Base-by-base conservation (phyloP, 2,113 vertebrate genomes). In the Ia io region DNA sequence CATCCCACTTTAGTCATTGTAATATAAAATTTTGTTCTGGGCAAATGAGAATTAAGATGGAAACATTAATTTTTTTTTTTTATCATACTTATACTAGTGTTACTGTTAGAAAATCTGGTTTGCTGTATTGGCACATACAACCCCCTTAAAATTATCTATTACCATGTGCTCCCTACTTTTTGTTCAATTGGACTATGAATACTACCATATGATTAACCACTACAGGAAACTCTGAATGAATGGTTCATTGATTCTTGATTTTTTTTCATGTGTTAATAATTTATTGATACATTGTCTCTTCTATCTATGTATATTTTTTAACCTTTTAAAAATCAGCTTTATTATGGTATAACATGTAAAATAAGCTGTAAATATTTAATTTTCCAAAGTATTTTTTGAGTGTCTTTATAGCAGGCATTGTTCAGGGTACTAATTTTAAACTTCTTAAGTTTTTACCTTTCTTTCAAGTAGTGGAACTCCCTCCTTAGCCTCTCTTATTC, bases 61-160 rank as follows among this genome's bases (percentile, higher is more conserved):
- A 84, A 87, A 93, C 63, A 69, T 40, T 90, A 42, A 56, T 51
- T 94, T 95, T 44, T 94, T 95, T 44, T 96, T 96, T 28, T 35
- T 59, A 25, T 47, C 3, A 4, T 95, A 23, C 90, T 40, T 91
- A 83, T 69, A 20, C 17, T 61, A 69, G 42, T 74, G 35, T 88
- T 80, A 84, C 35, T 91, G 6, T 67, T 37, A 85, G 71, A 91
- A 86, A 96, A 42, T 85, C 30, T 91, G 78, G 40, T 93, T 89
- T 94, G 11, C 4, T 74, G 37, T 42, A 71, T 20, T 80, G 20
- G 6, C 63, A n/a, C 20, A 18, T 74, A 3, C 18, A 77, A 16
- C 30, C 35, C 51, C 53, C 16, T 89, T 61, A 77, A 84, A 61
- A 23, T 87, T 59, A 42, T 16, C 35, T 90, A 12, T 69, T 91